phyloP scores from a whole-genome alignment of 2,113 vertebrate species.

The Terrapene triunguis region DNA sequence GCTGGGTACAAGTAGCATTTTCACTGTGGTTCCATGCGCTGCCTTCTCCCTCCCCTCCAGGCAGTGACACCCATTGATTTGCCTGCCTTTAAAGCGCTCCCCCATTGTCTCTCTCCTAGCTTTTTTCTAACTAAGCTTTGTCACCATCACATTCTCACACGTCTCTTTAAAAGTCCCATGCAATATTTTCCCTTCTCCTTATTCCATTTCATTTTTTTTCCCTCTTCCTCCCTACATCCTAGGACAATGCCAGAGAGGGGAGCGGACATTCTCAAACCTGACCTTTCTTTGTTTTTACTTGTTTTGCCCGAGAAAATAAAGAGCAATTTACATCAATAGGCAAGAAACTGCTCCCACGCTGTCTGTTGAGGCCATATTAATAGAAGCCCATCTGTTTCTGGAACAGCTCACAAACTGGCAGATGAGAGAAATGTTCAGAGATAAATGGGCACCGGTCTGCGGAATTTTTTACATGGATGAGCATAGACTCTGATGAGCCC shows the following conservation, averaged over 20 bases:
- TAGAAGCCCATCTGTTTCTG: background rate
- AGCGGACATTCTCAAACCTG: background rate
- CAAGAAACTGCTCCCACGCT: background rate
- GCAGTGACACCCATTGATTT: background rate
- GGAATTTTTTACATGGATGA: background rate
- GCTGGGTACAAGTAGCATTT: background rate
- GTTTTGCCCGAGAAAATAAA: background rate
- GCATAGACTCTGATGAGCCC: background rate
- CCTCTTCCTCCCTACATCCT: background rate
- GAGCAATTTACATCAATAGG: background rate
- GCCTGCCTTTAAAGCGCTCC: background rate
- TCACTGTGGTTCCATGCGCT: background rate
- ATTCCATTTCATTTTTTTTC: background rate
- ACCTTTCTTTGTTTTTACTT: background rate
- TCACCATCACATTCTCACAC: background rate
- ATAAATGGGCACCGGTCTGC: background rate
- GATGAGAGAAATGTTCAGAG: background rate
- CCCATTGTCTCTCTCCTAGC: background rate
- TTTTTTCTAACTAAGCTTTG: background rate
- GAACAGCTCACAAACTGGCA: background rate
- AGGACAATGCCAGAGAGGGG: background rate
- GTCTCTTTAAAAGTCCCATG: rapidly evolving
- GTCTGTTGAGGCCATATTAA: background rate
- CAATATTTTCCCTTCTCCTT: background rate
- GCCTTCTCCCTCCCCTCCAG: background rate